phyloP scores from a whole-genome alignment of 2,888 invertebrate species.

The Parnassius orleans region DNA sequence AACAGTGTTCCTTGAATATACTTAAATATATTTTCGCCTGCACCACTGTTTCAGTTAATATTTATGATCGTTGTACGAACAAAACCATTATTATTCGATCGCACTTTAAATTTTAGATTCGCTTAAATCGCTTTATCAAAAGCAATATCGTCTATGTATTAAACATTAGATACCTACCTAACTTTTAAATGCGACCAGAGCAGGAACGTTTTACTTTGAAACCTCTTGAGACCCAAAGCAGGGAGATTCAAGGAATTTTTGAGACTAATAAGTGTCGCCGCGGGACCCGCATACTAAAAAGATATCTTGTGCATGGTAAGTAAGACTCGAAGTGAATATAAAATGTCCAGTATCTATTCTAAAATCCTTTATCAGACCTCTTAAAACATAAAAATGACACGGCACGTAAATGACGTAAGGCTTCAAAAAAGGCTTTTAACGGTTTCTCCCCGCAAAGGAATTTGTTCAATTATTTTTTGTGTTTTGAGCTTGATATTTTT shows the following conservation, averaged over 20 bases:
- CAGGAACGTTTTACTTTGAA: constrained; percentile 59
- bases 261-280: constrained; percentile 76
- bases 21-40: constrained; percentile 53
- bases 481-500: constrained; percentile 5
- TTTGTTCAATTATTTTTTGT: constrained; percentile 11
- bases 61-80: constrained; percentile 69
- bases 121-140: constrained; percentile 77
- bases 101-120: constrained; percentile 78
- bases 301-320: constrained; percentile 70
- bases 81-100: constrained; percentile 77
- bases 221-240: constrained; percentile 53
- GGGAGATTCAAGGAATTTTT: constrained; percentile 71
- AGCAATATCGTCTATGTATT: constrained; percentile 77
- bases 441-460: constrained; percentile 12
- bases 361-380: constrained; percentile 63
- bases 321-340: constrained; percentile 68
- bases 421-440: constrained; percentile 15
- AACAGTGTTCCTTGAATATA: constrained; percentile 29
- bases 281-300: constrained; percentile 72
- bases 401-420: constrained; percentile 22
- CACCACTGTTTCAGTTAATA: constrained; percentile 61
- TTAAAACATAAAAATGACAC: constrained; percentile 35
- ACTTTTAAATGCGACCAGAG: constrained; percentile 67
- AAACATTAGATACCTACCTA: constrained; percentile 69
- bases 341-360: constrained; percentile 59